phyloP scores from a whole-genome alignment of 92 coral and sea anemone genomes.

The Zoanthus sansibaricus region DNA sequence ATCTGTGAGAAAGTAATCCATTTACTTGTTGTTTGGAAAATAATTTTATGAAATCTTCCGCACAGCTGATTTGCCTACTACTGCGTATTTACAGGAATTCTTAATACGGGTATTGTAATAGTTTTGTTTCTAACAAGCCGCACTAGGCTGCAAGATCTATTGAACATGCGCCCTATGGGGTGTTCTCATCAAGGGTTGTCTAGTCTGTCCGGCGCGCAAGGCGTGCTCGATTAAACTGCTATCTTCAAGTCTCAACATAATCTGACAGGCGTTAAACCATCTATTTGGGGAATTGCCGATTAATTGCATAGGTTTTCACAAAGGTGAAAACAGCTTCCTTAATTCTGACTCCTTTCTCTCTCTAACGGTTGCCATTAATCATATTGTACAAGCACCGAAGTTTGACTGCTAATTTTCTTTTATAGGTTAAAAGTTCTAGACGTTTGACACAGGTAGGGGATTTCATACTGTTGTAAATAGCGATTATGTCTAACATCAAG shows the following conservation, averaged over 20 bases:
- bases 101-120: constrained; percentile 50
- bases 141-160: constrained; percentile 6
- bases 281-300: constrained; percentile 22
- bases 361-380: constrained; percentile 43
- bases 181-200: not conserved
- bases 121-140: constrained; percentile 40
- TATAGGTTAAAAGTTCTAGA: constrained; percentile 29
- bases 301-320: constrained; percentile 23
- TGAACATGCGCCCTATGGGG: constrained; percentile 44
- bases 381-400: not conserved
- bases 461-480: not conserved
- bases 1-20: constrained; percentile 64
- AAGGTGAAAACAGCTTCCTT: constrained; percentile 35
- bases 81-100: constrained; percentile 60
- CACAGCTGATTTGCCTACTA: constrained; percentile 45
- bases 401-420: constrained; percentile 18
- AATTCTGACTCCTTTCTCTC: constrained; percentile 23
- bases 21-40: constrained; percentile 55
- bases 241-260: constrained; percentile 13
- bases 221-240: not conserved
- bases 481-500: not conserved
- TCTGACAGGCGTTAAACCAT: not conserved
- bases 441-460: constrained; percentile 18
- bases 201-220: not conserved
- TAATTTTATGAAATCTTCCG: constrained; percentile 28